These are phyloP conservation scores for Phyllostomus discolor DNA, from an alignment of 2,113 vertebrate genomes.

Conservation along the genomic window DNA sequence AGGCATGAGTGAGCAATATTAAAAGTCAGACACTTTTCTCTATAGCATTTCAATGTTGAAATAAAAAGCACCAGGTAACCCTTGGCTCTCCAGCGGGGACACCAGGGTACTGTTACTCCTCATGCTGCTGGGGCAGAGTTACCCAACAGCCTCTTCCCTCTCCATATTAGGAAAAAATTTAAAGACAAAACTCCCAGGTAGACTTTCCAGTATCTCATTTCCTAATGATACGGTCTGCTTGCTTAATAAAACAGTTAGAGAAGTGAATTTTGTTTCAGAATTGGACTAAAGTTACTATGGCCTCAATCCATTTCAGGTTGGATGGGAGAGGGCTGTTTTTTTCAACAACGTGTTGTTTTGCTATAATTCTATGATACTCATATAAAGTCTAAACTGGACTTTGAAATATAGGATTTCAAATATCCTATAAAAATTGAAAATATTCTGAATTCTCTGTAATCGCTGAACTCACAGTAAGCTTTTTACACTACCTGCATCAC, in stretches of 20 bases:
- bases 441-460: background rate
- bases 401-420: background rate
- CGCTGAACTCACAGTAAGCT: background rate
- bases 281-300: background rate
- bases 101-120: background rate
- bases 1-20: constrained; percentile 66
- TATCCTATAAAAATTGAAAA: no score
- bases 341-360: background rate
- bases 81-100: background rate
- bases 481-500: background rate
- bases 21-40: constrained; percentile 48
- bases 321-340: background rate
- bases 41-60: constrained; percentile 43
- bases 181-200: background rate
- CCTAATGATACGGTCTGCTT: background rate
- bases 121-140: background rate
- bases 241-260: background rate
- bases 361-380: background rate
- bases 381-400: background rate
- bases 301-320: background rate
- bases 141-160: background rate
- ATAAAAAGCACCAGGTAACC: constrained; percentile 36
- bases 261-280: background rate
- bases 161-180: background rate
- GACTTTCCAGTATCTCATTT: background rate